Base-by-base conservation (phyloP, 2,888 invertebrate species). In the Ormyrus nitidulus region DNA sequence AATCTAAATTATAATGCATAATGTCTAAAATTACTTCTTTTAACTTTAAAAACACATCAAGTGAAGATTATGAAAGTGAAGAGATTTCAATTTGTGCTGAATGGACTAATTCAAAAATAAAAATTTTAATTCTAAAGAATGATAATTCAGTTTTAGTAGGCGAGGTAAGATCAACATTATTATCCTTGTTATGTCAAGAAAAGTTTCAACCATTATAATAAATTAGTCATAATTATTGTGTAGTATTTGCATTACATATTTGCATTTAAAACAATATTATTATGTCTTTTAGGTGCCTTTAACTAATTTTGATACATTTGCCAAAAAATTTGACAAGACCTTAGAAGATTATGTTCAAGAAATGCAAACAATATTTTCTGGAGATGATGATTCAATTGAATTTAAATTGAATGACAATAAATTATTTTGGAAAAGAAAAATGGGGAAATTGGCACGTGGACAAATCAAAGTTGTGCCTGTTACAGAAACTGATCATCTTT, bases 341-440 rank as follows among this genome's bases (percentile, higher is more conserved):
- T 49, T 71, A 1, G 80, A 86, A n/a, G 78, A 80, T 3, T 87
- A 84, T 78, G 1, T 87, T 0, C 5, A 80, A 6, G 84, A 86
- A n/a, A 82, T 84, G 0, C 81, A 76, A 59, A 65, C 82, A 7
- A 85, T 86, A 56, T 81, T 88, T n/a, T 81, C 83, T 13, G 87
- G 86, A 0, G 81, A 84, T 9, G 80, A 83, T 6, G 46, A 79
- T 10, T 83, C 84, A 6, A 72, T 86, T n/a, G 79, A 86, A 44
- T 88, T 87, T 70, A 77, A 74, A 49, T 34, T 87, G 2, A 54
- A 83, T 11, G 74, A 84, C 1, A 56, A 80, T 6, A 81, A 61
- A 62, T 80, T 88, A 9, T 65, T 62, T 7, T 88, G 88, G 87
- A 87, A 84, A 73, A 85, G 77, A 68, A 84, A 84, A 69, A 51